Evolutionary conservation across 2,797 vertebrate genomes (phyloP).

Genomic region (Tangara arthus): DNA sequence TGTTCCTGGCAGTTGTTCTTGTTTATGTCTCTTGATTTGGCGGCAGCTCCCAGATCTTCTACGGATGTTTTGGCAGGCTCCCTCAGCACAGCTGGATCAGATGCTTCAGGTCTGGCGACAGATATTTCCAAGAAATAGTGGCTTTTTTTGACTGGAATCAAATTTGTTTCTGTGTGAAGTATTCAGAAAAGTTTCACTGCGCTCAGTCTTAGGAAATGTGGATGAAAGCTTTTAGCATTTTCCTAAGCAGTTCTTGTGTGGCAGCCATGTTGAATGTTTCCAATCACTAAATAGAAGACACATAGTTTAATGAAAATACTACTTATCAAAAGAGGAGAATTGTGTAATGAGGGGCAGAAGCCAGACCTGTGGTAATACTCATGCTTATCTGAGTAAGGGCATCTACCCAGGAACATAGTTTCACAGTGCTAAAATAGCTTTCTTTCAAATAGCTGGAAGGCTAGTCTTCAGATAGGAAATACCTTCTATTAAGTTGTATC

Average conservation of each 20-base stretch:
- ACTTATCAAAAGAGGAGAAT: not conserved
- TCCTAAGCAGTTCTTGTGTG: not conserved
- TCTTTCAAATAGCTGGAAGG: not conserved
- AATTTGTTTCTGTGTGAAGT: constrained; percentile 55
- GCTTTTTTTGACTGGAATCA: constrained; percentile 59
- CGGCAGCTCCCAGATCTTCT: constrained; percentile 64
- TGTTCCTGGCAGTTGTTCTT: constrained; percentile 66
- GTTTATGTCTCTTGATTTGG: constrained; percentile 71
- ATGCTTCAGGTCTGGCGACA: constrained; percentile 60
- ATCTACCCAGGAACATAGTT: not conserved
- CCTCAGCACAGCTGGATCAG: constrained; percentile 62
- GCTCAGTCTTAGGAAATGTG: not conserved
- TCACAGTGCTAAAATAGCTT: not conserved
- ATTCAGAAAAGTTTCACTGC: not conserved
- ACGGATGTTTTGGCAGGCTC: constrained; percentile 66
- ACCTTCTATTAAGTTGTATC: not conserved
- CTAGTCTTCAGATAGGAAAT: not conserved
- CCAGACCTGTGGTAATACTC: not conserved
- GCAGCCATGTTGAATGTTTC: not conserved
- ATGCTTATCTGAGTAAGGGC: not conserved
- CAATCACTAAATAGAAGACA: not conserved
- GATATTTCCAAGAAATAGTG: constrained; percentile 67
- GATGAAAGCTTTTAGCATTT: not conserved
- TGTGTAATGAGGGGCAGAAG: not conserved
- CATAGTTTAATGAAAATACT: not conserved